A percentile compares a stretch with the other conserved stretches of the same genome.
Evolutionary conservation across 2,113 vertebrate species (phyloP).

Genomic region (Toxostoma redivivum): DNA sequence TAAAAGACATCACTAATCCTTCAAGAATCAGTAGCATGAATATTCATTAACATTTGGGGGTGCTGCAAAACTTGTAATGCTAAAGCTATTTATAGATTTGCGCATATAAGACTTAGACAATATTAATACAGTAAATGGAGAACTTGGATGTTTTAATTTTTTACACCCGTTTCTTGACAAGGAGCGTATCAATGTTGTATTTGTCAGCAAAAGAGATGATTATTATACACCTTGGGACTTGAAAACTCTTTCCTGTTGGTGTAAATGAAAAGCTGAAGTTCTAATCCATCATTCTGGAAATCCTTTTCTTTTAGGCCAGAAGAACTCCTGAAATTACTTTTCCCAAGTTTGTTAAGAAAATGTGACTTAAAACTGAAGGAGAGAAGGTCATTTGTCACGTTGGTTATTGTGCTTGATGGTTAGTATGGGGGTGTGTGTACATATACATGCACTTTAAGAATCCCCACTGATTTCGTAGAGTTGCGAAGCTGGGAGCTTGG

Average conservation of each 20-base stretch:
- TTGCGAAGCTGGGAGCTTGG: not conserved
- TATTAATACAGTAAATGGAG: not conserved
- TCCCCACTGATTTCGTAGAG: not conserved
- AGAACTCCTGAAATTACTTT: not conserved
- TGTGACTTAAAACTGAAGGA: not conserved
- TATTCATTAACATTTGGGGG: not conserved
- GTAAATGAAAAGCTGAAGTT: not conserved
- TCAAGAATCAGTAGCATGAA: not conserved
- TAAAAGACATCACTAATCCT: not conserved
- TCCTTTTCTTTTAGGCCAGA: not conserved
- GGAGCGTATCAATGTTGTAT: not conserved
- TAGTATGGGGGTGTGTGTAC: fast-evolving
- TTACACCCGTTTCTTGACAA: not conserved
- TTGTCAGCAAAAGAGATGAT: not conserved
- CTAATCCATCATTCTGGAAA: not conserved
- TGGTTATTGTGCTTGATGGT: not conserved
- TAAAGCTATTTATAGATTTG: not conserved
- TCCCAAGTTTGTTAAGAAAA: not conserved
- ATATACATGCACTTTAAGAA: fast-evolving
- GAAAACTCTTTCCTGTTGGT: not conserved
- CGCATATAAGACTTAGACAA: not conserved
- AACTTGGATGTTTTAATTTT: not conserved
- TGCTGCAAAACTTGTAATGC: not conserved
- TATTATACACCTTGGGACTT: not conserved
- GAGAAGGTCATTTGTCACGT: not conserved